These are phyloP conservation scores for Montipora cactus DNA, from an alignment of 64 coral and sea anemone species.

Conservation along the genomic window DNA sequence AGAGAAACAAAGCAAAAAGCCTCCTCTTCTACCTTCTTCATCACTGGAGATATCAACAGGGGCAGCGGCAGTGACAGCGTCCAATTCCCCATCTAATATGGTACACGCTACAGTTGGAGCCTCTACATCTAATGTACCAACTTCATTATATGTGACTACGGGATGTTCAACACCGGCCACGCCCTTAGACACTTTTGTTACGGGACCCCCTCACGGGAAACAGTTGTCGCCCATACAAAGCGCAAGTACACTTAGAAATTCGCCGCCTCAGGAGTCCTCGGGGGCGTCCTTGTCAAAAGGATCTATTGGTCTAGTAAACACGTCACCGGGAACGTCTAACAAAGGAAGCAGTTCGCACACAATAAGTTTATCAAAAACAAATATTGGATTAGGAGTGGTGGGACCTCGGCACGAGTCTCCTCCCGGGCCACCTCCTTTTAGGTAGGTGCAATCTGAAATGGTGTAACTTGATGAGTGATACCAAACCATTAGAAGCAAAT, in stretches of 20 bases:
- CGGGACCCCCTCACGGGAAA: constrained; percentile 62
- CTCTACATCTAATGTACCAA: constrained; percentile 68
- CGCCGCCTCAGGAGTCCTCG: constrained; percentile 64
- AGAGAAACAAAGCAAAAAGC: constrained; percentile 85
- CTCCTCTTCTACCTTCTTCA: constrained; percentile 69
- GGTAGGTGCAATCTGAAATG: constrained; percentile 27
- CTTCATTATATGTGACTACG: constrained; percentile 46
- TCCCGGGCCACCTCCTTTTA: constrained; percentile 78
- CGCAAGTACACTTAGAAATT: constrained; percentile 69
- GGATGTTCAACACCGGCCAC: constrained; percentile 49
- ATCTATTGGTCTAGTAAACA: constrained; percentile 1
- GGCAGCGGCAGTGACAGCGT: background rate
- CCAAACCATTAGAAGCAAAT: background rate
- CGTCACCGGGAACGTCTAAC: constrained; percentile 70
- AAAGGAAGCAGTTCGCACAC: constrained; percentile 73
- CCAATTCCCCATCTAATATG: constrained; percentile 44
- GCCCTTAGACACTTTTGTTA: constrained; percentile 71
- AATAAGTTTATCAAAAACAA: constrained; percentile 88
- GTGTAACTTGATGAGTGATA: background rate
- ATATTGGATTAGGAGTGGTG: constrained; percentile 85
- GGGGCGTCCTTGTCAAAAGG: constrained; percentile 36
- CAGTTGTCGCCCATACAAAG: constrained; percentile 90
- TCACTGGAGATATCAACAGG: constrained; percentile 51
- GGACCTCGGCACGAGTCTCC: constrained; percentile 87
- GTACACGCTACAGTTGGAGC: constrained; percentile 57